Evolutionary conservation across 2,888 invertebrate genomes (phyloP).

Genomic region (Lycophotia porphyrea): DNA sequence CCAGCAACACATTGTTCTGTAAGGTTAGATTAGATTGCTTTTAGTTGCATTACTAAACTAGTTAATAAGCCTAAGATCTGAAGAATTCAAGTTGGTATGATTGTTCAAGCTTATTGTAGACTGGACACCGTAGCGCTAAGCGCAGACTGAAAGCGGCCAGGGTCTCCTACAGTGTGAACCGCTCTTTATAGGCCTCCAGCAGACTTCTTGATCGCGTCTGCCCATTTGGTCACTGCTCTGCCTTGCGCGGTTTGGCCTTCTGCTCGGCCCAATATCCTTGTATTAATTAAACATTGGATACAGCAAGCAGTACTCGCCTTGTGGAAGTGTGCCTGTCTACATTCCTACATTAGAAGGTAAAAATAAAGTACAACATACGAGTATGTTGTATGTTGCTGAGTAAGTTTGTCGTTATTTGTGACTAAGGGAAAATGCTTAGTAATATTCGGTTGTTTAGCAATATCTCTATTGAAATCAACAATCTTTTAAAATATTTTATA

Average conservation of each 20-base stretch:
- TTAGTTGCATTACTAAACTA: background rate
- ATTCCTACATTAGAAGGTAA: background rate
- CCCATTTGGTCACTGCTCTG: background rate
- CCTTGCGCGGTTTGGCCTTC: background rate
- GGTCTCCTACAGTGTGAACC: background rate
- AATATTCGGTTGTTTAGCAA: slow-evolving; percentile 13
- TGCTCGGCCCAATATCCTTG: no score
- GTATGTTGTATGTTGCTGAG: background rate
- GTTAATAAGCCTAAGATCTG: background rate
- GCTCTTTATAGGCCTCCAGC: background rate
- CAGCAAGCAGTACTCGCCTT: background rate
- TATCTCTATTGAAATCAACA: slow-evolving; percentile 7
- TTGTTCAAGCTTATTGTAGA: background rate
- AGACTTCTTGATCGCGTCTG: background rate
- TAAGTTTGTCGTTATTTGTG: background rate
- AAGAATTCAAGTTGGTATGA: background rate
- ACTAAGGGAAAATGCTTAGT: background rate
- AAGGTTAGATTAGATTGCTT: background rate
- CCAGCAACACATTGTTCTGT: no score
- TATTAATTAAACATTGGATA: background rate
- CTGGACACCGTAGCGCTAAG: background rate
- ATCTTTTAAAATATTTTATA: background rate
- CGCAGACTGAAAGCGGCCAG: no score
- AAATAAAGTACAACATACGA: background rate
- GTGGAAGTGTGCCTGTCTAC: background rate